Base-by-base conservation (phyloP, 2,888 invertebrate genomes). In the Chalcosyrphus nemorum region DNA sequence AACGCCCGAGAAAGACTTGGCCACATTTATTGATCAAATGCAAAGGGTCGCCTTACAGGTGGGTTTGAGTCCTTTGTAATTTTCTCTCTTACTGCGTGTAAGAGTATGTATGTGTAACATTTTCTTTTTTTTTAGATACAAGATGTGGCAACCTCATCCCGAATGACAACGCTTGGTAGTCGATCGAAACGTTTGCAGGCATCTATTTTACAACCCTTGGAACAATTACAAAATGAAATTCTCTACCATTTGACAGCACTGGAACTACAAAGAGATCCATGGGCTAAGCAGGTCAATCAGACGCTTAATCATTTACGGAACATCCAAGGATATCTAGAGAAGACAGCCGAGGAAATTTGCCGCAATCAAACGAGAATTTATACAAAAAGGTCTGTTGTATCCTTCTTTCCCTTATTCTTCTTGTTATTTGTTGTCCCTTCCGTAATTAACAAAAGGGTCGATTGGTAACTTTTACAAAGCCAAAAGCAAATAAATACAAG, bases 301-400 rank as follows among this genome's bases (percentile, higher is more conserved):
- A 95, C 95, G 0, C 91, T 96, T 4, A 94, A 94, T 72, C 95
- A 96, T 88, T 93, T 96, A 86, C 95, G 94, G 88, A 95, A 94
- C n/a, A 94, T 96, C 54, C 96, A 96, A 89, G 94, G 94, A 89
- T 95, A 95, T 90, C 93, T 96, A 82, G 94, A 95, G 88, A 94
- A 94, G 88, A 94, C 95, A 87, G 95, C 95, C 32, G 93, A 93
- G 59, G 93, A 94, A 87, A 95, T 96, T 87, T 95, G 95, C 65
- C 93, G 94, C 87, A 93, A 94, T 93, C 95, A 95, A 91, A 92
- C 92, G 87, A 89, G 89, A 65, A 77, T 87, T 81, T 92, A 90
- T 86, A 89, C 89, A 24, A 90, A 89, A 86, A 89, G 90, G 90
- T 90, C 72, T 75, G 87, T 74, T 75, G 87, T 35, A 38, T n/a